Conservation (phyloP, 2,888 invertebrate species). For the Pollenia labialis region DNA sequence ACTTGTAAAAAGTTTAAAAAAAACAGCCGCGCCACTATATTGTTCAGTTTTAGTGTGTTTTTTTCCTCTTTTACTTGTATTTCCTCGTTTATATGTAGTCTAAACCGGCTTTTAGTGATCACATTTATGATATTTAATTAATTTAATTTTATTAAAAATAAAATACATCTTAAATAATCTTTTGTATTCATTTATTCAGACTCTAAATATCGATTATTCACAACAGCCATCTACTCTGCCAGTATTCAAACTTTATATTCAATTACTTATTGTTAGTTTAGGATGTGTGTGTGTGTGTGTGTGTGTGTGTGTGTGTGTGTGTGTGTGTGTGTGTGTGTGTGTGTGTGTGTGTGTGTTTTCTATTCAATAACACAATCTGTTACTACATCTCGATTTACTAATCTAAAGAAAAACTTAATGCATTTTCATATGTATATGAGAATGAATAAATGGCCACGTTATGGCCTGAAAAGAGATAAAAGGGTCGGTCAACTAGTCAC, state of each 20-base stretch:
- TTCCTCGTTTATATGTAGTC: not conserved
- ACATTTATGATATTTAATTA: not conserved
- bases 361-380: constrained; percentile 41
- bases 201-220: not conserved
- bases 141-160: not conserved
- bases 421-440: not conserved
- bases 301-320: too few relatives aligned
- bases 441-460: not conserved
- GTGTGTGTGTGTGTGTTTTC: too few relatives aligned
- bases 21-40: too few relatives aligned
- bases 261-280: constrained; percentile 21
- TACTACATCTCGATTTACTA: constrained; percentile 21
- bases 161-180: not conserved
- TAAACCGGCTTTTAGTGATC: too few relatives aligned
- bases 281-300: not conserved
- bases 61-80: too few relatives aligned
- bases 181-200: not conserved
- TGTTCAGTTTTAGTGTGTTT: too few relatives aligned
- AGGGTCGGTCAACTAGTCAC: constrained; percentile 1
- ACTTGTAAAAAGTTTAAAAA: too few relatives aligned
- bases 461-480: not conserved
- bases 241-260: not conserved
- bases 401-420: not conserved
- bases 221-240: too few relatives aligned
- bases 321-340: too few relatives aligned